These are phyloP conservation scores for Stichodactyla helianthus DNA, from an alignment of 64 coral and sea anemone genomes.

Conservation along the genomic window DNA sequence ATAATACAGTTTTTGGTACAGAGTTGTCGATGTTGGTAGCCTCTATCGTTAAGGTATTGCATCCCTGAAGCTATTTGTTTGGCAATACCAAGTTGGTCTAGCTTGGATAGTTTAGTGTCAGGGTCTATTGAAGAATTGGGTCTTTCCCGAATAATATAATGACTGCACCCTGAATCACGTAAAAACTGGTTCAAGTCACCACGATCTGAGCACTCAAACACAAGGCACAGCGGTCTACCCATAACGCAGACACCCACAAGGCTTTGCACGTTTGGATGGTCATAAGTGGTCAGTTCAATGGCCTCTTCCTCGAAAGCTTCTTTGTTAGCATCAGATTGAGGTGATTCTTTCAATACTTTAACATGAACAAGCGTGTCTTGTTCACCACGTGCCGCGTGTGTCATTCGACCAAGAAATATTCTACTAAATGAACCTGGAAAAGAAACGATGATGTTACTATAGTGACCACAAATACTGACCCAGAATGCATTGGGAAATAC, in stretches of 20 bases:
- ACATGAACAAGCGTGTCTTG: slow-evolving; percentile 65
- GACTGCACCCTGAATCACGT: slow-evolving; percentile 59
- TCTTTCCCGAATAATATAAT: slow-evolving; percentile 47
- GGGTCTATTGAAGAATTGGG: slow-evolving; percentile 31
- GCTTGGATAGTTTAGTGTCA: slow-evolving; percentile 69
- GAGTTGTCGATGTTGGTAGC: slow-evolving; percentile 77
- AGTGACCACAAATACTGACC: neutral
- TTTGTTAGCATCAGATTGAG: slow-evolving; percentile 32
- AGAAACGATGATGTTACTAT: neutral
- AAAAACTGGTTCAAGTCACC: slow-evolving; percentile 72
- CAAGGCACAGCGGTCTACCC: slow-evolving; percentile 60
- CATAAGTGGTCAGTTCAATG: slow-evolving; percentile 54
- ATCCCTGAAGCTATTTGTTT: slow-evolving; percentile 90
- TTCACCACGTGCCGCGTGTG: slow-evolving; percentile 23
- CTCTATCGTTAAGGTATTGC: slow-evolving; percentile 64
- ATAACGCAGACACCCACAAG: slow-evolving; percentile 78
- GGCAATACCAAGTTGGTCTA: slow-evolving; percentile 81
- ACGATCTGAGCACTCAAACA: slow-evolving; percentile 72
- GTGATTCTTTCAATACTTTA: slow-evolving; percentile 67
- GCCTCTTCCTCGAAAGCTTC: slow-evolving; percentile 77
- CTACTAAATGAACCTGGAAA: slow-evolving; percentile 49
- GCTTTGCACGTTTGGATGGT: slow-evolving; percentile 72
- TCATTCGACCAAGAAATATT: slow-evolving; percentile 64
- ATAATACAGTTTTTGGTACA: slow-evolving; percentile 86
- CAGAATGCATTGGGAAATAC: neutral